Base-by-base conservation (phyloP, 2,888 invertebrate species). In the Caenorhabditis sp. region DNA sequence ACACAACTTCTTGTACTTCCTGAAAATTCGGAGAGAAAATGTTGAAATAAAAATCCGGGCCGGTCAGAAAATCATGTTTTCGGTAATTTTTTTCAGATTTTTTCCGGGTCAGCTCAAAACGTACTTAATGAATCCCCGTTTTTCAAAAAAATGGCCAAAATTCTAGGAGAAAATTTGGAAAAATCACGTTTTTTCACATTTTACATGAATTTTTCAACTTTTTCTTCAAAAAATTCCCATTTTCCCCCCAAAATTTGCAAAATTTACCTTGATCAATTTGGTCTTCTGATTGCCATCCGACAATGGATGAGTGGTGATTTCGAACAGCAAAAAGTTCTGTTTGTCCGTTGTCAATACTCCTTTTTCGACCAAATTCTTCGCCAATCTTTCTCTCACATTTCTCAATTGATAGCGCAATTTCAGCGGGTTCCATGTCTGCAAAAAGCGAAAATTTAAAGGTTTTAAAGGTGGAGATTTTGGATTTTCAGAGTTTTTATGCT, bases 231-330 rank as follows among this genome's bases (percentile, higher is more conserved):
- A 36, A 36, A 36, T 36, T 36, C 12, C 36, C 36, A 36, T 36
- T 36, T 36, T 36, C n/a, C n/a, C n/a, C n/a, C n/a, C n/a, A n/a
- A n/a, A n/a, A n/a, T n/a, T n/a, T 23, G n/a, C 51, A 21, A 8
- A 51, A 4, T 37, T 10, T 5, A 86, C 88, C 91, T 96, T 97
- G 73, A 99, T 95, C 88, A 99, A 92, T 86, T 95, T 93, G 87
- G 93, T 93, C 91, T 99, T 99, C 64, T 95, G 93, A 82, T 93
- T 92, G 90, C 94, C 94, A 89, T 99, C 97, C 78, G 94, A 95
- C 76, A 99, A 91, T 51, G 99, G 99, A 91, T 99, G 99, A 84
- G 99, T 99, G 64, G 99, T 99, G 97, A 99, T 99, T 90, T 99
- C 99, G 89, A 99, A 99, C 67, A 99, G 91, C 85, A 99, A 91